phyloP scores from a whole-genome alignment of 2,888 invertebrate species.

The Myopa testacea region DNA sequence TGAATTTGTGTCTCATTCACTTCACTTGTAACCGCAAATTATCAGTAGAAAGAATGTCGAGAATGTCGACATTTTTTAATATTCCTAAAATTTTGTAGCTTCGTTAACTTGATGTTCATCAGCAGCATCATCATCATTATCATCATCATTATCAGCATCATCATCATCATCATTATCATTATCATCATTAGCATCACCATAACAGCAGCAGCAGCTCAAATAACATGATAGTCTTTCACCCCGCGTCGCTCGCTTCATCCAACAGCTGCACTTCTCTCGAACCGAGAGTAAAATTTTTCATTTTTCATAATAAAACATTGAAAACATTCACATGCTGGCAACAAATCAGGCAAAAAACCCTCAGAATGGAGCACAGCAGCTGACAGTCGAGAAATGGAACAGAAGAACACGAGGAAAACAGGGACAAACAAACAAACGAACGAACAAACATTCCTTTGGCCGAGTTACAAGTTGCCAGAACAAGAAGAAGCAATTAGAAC shows the following conservation, averaged over 20 bases:
- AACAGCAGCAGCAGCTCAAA: too few species aligned
- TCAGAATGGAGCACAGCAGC: too few species aligned
- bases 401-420: background rate
- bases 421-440: too few species aligned
- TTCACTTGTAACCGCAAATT: background rate
- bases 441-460: background rate
- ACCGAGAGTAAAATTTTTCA: background rate
- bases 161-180: background rate
- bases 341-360: background rate
- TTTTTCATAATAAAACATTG: slow-evolving; percentile 29
- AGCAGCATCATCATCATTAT: background rate
- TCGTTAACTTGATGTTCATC: background rate
- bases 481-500: background rate
- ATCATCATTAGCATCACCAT: background rate
- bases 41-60: background rate
- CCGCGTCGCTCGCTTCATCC: too few species aligned
- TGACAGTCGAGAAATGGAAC: too few species aligned
- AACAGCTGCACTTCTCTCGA: slow-evolving; percentile 26
- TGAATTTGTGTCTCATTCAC: background rate
- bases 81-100: slow-evolving; percentile 8
- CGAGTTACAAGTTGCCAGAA: slow-evolving; percentile 3
- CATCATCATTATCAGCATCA: background rate
- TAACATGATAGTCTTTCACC: too few species aligned
- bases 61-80: slow-evolving; percentile 19
- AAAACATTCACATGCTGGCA: slow-evolving; percentile 8